Conservation (phyloP, 2,888 invertebrate species). For the Acanthosepion pharaonis region DNA sequence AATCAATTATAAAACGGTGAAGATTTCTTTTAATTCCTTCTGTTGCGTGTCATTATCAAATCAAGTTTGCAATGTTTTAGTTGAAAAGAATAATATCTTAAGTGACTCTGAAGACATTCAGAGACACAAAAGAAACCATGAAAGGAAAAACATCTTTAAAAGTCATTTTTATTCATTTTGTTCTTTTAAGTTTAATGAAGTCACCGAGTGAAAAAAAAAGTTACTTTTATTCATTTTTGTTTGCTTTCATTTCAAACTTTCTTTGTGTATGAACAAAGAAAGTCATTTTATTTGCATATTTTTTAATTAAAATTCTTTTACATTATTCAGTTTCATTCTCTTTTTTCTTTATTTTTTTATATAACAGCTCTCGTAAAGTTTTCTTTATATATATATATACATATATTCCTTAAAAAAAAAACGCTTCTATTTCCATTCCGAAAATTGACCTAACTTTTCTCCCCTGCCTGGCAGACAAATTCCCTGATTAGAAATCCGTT, state of each 20-base stretch:
- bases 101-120: background rate
- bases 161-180: background rate
- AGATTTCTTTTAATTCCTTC: background rate
- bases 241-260: background rate
- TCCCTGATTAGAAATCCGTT: background rate
- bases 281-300: background rate
- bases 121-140: too few relatives aligned
- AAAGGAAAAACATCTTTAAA: background rate
- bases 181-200: background rate
- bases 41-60: background rate
- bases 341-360: background rate
- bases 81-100: background rate
- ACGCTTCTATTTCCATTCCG: background rate
- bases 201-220: background rate
- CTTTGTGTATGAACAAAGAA: background rate
- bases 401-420: background rate
- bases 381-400: constrained; percentile 9
- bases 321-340: background rate
- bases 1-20: background rate
- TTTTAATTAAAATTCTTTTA: background rate
- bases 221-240: background rate
- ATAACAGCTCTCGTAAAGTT: background rate
- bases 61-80: background rate
- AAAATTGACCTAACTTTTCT: background rate
- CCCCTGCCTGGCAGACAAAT: background rate